A percentile compares a stretch with the other conserved stretches of the same genome.
These are phyloP conservation scores for Netta rufina DNA, from an alignment of 2,797 vertebrate genomes.

Conservation along the genomic window DNA sequence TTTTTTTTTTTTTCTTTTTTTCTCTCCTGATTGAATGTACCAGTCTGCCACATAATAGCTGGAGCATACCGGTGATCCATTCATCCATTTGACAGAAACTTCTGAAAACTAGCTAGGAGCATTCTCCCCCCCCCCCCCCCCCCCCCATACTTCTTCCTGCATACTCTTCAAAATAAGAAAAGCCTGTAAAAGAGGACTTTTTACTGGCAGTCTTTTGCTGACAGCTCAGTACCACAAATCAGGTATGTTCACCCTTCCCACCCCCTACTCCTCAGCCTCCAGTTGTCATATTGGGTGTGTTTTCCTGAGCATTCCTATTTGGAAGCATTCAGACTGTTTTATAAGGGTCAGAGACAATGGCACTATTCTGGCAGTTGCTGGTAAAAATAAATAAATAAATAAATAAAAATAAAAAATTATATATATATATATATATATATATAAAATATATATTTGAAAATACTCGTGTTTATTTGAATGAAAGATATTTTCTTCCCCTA, in stretches of 20 bases:
- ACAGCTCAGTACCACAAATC: neutral
- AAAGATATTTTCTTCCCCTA: neutral
- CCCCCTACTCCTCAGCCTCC: neutral
- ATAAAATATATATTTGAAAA: neutral
- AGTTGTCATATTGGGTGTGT: neutral
- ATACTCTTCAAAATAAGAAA: conserved; percentile 27
- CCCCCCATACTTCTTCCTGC: neutral
- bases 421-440: too few species aligned
- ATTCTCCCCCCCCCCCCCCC: neutral
- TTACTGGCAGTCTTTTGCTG: neutral
- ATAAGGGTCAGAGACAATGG: neutral
- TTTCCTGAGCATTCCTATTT: neutral
- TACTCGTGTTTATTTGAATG: neutral
- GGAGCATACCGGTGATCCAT: conserved; percentile 4
- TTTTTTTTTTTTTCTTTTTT: too few species aligned
- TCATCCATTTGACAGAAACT: conserved; percentile 62
- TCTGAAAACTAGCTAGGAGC: conserved; percentile 7
- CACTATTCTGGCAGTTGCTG: neutral
- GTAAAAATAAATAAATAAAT: neutral
- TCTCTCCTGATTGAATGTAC: conserved; percentile 28
- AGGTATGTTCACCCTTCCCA: neutral
- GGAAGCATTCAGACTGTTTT: neutral
- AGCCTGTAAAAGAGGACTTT: neutral
- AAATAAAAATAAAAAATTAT: neutral
- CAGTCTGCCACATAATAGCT: conserved; percentile 24